These are phyloP conservation scores for Leptobrachium leishanense DNA, from an alignment of 2,113 vertebrate genomes.

Conservation along the genomic window DNA sequence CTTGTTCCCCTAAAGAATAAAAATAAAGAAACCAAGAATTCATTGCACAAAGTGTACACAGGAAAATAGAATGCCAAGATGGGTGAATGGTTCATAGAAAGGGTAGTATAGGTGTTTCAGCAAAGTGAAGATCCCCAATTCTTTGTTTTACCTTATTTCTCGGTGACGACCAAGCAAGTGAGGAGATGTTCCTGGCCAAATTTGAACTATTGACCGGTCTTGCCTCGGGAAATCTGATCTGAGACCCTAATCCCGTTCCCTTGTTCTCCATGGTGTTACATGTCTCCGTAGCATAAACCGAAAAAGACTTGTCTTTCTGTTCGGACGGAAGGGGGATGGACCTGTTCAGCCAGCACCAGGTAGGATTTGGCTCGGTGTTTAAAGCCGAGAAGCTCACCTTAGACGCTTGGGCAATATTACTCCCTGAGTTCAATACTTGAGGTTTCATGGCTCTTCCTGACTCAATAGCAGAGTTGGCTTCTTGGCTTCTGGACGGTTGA, in stretches of 20 bases:
- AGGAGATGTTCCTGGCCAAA: slow-evolving; percentile 44
- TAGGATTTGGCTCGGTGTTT: slow-evolving; percentile 64
- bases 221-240: slow-evolving; percentile 55
- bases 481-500: background rate
- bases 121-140: background rate
- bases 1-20: too few relatives aligned
- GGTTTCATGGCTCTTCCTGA: background rate
- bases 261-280: background rate
- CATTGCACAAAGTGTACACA: too few relatives aligned
- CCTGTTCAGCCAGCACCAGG: slow-evolving; percentile 70
- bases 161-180: slow-evolving; percentile 47
- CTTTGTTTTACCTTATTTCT: slow-evolving; percentile 57
- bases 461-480: slow-evolving; percentile 4
- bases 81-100: background rate
- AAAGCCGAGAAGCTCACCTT: slow-evolving; percentile 62
- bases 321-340: slow-evolving; percentile 64
- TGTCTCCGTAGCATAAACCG: slow-evolving; percentile 51
- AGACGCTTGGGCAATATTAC: background rate
- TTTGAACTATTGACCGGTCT: slow-evolving; percentile 30
- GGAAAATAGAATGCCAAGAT: too few relatives aligned
- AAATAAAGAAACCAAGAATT: too few relatives aligned
- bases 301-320: slow-evolving; percentile 56
- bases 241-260: fast-evolving
- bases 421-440: slow-evolving; percentile 22
- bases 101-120: background rate